phyloP scores from a whole-genome alignment of 2,797 vertebrate genomes.

The Ctenochaetus hawaiiensis region DNA sequence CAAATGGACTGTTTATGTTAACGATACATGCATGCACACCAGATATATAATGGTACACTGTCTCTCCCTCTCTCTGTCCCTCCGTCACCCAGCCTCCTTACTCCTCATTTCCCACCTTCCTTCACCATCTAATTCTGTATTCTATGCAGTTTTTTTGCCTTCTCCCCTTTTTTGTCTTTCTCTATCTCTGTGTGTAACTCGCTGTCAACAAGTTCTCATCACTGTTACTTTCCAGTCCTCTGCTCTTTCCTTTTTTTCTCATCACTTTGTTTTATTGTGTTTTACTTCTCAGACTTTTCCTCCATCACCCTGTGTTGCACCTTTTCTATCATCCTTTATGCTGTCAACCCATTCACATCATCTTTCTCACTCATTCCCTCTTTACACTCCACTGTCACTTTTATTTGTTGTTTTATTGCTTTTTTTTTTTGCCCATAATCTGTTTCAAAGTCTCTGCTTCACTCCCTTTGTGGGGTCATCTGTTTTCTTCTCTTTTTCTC shows the following conservation, averaged over 20 bases:
- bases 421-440: conserved; percentile 15
- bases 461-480: conserved; percentile 23
- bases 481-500: conserved; percentile 17
- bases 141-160: conserved; percentile 19
- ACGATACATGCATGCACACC: not conserved
- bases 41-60: not conserved
- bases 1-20: not conserved
- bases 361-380: conserved; percentile 22
- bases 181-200: conserved; percentile 35
- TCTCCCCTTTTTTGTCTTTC: conserved; percentile 33
- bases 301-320: conserved; percentile 24
- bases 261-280: conserved; percentile 30
- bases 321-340: conserved; percentile 30
- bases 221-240: conserved; percentile 21
- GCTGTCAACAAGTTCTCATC: conserved; percentile 48
- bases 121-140: conserved; percentile 35
- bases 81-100: conserved; percentile 5
- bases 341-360: conserved; percentile 18
- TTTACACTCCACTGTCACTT: conserved; percentile 29
- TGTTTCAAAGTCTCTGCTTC: conserved; percentile 39
- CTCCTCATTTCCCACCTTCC: conserved; percentile 28
- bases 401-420: conserved; percentile 45
- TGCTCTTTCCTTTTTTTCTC: conserved; percentile 18
- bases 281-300: conserved; percentile 17
- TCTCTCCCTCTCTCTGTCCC: not conserved